Conservation (phyloP, 1,140 invertebrate genomes). For the Zaprionus ghesquierei region DNA sequence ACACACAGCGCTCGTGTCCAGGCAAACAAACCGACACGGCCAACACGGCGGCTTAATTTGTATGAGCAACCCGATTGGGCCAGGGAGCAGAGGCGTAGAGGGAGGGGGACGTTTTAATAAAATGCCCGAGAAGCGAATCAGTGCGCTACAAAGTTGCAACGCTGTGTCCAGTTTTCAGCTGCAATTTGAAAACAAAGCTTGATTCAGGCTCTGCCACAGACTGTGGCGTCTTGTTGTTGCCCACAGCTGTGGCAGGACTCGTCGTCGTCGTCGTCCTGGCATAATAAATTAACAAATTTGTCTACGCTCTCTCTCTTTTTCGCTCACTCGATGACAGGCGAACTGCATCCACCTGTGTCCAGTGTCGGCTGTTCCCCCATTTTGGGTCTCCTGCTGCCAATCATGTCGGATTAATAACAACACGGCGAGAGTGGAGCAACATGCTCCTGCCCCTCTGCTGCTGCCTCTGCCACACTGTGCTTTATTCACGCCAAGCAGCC, state of each 20-base stretch:
- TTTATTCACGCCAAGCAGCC: conserved; percentile 66
- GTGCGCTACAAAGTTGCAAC: conserved; percentile 63
- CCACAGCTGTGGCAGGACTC: conserved; percentile 42
- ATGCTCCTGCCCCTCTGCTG: background rate
- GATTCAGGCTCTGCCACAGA: conserved; percentile 57
- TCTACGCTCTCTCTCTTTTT: conserved; percentile 27
- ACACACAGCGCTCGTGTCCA: conserved; percentile 39
- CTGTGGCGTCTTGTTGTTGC: conserved; percentile 49
- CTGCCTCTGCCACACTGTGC: conserved; percentile 24
- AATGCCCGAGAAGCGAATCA: conserved; percentile 62
- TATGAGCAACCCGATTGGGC: conserved; percentile 50
- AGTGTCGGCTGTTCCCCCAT: background rate
- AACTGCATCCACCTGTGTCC: conserved; percentile 73
- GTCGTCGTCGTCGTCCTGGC: conserved; percentile 45
- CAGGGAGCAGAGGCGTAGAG: background rate
- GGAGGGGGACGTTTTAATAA: conserved; percentile 60
- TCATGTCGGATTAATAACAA: conserved; percentile 79
- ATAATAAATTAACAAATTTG: conserved; percentile 82
- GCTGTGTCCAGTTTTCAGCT: conserved; percentile 31
- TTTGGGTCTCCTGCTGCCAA: conserved; percentile 66
- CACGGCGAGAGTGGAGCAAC: conserved; percentile 2
- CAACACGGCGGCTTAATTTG: conserved; percentile 74
- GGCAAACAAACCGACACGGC: conserved; percentile 51
- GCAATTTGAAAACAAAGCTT: conserved; percentile 73
- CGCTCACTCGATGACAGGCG: conserved; percentile 10